Base-by-base conservation (phyloP, 2,888 invertebrate genomes). In the Chromoteleia sp. region DNA sequence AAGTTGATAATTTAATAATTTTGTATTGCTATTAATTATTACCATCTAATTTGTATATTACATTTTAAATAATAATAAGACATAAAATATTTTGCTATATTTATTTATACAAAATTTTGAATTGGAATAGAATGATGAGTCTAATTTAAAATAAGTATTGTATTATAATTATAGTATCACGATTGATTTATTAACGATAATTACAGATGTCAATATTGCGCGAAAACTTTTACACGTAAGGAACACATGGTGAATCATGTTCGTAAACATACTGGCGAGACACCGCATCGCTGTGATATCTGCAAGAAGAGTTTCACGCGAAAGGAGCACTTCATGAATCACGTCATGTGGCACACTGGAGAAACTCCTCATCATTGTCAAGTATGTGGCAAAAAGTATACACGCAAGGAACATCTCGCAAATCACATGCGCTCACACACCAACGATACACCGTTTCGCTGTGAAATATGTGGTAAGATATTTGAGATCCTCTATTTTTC, bases 391-490 rank as follows among this genome's bases (percentile, higher is more conserved):
- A 97, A 33, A 93, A 97, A 96, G 92, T 97, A 96, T 92, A 97
- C 97, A 85, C 94, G 97, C 87, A 97, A 97, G 93, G 97, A 97
- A 92, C 97, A 97, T 93, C 94, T 97, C 92, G 95, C 96, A 87
- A 97, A 97, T 92, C 97, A 97, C 92, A 96, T 97, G 95, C 94
- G 97, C 87, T 96, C 96, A 81, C 97, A 97, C 92, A 97, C 96
- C 84, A 96, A 97, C 90, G 97, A 97, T 92, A 96, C 97, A 77
- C 97, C 97, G 79, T 96, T 96, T 92, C 94, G 96, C 89, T 97
- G 97, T 92, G 96, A 96, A 92, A 95, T 96, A 90, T 97, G 97
- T 92, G 96, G 96, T 92, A 89, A 92, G 91, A 89, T 85, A 39
- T 50, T 8, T 33, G 33, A 33, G n/a, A n/a, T n/a, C n/a, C n/a